These are phyloP conservation scores for Morone saxatilis DNA, from an alignment of 2,113 vertebrate genomes.

Conservation along the genomic window DNA sequence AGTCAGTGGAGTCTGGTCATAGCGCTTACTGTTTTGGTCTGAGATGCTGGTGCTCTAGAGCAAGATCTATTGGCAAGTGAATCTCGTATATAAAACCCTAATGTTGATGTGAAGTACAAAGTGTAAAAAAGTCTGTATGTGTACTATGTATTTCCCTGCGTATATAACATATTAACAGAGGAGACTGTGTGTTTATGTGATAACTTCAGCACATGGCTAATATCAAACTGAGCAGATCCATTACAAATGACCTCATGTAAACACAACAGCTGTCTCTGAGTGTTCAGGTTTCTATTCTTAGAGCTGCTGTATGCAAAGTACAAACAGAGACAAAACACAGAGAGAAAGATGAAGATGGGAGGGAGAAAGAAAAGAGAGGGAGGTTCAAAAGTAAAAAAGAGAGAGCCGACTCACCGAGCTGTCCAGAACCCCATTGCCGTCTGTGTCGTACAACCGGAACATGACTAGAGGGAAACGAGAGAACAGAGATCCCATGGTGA, in stretches of 20 bases:
- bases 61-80: too few species aligned
- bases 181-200: conserved; percentile 6
- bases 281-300: conserved; percentile 40
- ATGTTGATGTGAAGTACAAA: not conserved
- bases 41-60: too few species aligned
- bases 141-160: not conserved
- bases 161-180: not conserved
- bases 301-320: conserved; percentile 13
- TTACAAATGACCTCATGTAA: conserved; percentile 47
- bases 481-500: conserved; percentile 56
- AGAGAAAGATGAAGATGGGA: not conserved
- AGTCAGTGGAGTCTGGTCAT: too few species aligned
- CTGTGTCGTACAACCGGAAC: conserved; percentile 95
- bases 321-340: not conserved
- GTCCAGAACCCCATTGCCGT: conserved; percentile 94
- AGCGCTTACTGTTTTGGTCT: too few species aligned
- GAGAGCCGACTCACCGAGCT: conserved; percentile 87
- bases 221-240: conserved; percentile 31
- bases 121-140: not conserved
- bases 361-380: not conserved
- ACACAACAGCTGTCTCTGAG: conserved; percentile 28
- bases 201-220: conserved; percentile 13
- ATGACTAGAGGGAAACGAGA: conserved; percentile 87
- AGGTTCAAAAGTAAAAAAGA: not conserved
- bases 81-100: too few species aligned